Base-by-base conservation (phyloP, 2,888 invertebrate species). In the Acanthosepion esculentum region DNA sequence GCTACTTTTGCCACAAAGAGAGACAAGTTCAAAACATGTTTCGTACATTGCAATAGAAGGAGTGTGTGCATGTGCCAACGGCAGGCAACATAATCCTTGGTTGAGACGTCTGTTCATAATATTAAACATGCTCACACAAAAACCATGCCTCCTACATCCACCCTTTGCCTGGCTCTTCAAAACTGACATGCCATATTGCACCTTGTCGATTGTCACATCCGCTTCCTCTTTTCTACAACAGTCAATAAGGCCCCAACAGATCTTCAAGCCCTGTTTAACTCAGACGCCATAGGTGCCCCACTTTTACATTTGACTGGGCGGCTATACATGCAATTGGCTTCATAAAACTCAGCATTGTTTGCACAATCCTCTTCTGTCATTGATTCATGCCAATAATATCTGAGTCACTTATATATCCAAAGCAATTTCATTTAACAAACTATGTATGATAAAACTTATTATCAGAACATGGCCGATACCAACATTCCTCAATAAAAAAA, bases 121-220 rank as follows among this genome's bases (percentile, higher is more conserved):
- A 78, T 78, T 78, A 78, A 78, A 78, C 78, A 78, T 78, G 78
- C 78, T 78, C 78, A 78, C 64, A 64, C 78, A 78, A 78, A 78
- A 78, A 78, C 12, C 78, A 7, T 12, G 10, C n/a, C n/a, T 29
- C 78, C 78, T 78, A 10, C 78, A 4, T n/a, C 78, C 29, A 29
- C n/a, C 78, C 78, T 12, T n/a, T 29, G 29, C 29, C 78, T 7
- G 78, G n/a, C 78, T 78, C 78, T 78, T 78, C 78, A 78, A 78
- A 78, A 78, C 78, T 78, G 78, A 78, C 78, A 78, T 78, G 78
- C 12, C 78, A n/a, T 78, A 78, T 78, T 78, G 78, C 78, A 78
- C 78, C 78, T 78, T 78, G 78, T 78, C 78, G 78, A 78, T 78
- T 78, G 78, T 78, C 78, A 78, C 78, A 78, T 78, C 78, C 78